A percentile compares a stretch with the other conserved stretches of the same genome.
Conservation (phyloP, 2,797 vertebrate genomes). For the Vespertilio murinus region DNA sequence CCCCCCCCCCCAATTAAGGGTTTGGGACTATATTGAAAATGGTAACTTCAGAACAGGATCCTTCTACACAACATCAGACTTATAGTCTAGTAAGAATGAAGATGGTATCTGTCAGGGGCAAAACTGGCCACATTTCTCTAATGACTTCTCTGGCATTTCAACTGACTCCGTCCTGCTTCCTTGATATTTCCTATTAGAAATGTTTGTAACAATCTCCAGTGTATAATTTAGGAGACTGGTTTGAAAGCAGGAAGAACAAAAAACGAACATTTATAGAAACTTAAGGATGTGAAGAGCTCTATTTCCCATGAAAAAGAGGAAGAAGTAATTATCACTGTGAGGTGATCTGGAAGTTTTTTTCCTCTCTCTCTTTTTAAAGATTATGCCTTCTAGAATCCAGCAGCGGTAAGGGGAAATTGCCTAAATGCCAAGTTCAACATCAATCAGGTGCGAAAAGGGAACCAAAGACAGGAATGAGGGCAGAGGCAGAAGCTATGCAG, state of each 20-base stretch:
- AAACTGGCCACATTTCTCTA: conserved; percentile 16
- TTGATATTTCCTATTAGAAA: conserved; percentile 6
- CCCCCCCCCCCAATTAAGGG: background rate
- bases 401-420: background rate
- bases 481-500: background rate
- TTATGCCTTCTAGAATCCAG: conserved; percentile 8
- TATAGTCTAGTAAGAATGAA: background rate
- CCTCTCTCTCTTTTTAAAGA: background rate
- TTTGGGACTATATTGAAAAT: background rate
- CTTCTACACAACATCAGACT: background rate
- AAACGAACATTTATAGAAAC: conserved; percentile 43
- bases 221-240: conserved; percentile 51
- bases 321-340: background rate
- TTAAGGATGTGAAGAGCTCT: background rate
- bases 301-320: background rate
- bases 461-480: background rate
- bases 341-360: background rate
- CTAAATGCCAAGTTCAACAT: background rate
- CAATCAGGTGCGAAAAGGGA: conserved; percentile 15
- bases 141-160: conserved; percentile 34
- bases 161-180: conserved; percentile 30
- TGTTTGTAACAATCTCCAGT: background rate
- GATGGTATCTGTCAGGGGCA: background rate
- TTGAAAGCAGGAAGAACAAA: conserved; percentile 46
- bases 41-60: background rate